Conservation (phyloP, 2,888 invertebrate genomes). For the Malthinus seriepunctatus region DNA sequence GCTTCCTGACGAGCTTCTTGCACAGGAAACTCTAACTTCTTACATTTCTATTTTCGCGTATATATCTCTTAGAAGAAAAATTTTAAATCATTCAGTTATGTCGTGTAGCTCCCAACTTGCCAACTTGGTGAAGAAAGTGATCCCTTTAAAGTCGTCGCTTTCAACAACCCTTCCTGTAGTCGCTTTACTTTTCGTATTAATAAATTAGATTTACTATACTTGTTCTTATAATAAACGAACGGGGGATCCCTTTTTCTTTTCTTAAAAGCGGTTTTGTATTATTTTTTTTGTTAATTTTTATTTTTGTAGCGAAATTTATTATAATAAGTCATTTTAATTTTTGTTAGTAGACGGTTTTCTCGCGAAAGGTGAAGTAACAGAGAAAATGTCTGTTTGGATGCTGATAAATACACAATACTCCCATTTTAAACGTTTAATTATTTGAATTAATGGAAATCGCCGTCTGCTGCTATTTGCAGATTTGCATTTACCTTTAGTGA, state of each 20-base stretch:
- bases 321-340: constrained; percentile 44
- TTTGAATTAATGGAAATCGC: constrained; percentile 40
- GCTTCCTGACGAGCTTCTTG: constrained; percentile 31
- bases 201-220: constrained; percentile 28
- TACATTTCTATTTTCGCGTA: constrained; percentile 27
- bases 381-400: constrained; percentile 43
- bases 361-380: constrained; percentile 35
- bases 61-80: constrained; percentile 7
- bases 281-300: constrained; percentile 28
- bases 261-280: constrained; percentile 26
- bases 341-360: constrained; percentile 30
- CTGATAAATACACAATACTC: constrained; percentile 47
- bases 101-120: not conserved
- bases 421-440: constrained; percentile 47
- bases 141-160: constrained; percentile 11
- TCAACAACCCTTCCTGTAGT: constrained; percentile 18
- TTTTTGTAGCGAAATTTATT: constrained; percentile 8
- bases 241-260: constrained; percentile 15
- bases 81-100: constrained; percentile 20
- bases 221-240: constrained; percentile 30
- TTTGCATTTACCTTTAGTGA: constrained; percentile 27
- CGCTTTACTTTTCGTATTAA: constrained; percentile 23
- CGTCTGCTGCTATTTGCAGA: constrained; percentile 31
- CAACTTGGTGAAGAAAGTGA: constrained; percentile 6
- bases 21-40: constrained; percentile 29